These are phyloP conservation scores for Cheilosia vulpina DNA, from an alignment of 2,888 invertebrate species.

Conservation along the genomic window DNA sequence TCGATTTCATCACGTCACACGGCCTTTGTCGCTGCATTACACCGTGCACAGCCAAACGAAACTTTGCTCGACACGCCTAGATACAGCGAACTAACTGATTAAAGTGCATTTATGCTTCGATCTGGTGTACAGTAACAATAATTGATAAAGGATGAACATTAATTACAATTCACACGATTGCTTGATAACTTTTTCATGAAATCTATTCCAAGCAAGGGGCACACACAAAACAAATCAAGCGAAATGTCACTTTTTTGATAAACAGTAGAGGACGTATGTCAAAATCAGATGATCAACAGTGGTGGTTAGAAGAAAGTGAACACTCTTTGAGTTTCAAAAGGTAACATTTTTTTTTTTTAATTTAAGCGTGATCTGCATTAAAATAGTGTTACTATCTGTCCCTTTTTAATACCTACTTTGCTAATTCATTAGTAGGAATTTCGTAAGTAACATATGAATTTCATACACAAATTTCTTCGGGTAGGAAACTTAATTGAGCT, in stretches of 20 bases:
- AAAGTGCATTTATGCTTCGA: constrained; percentile 47
- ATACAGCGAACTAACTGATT: constrained; percentile 30
- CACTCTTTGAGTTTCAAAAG: rapidly evolving
- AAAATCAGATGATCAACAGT: constrained; percentile 32
- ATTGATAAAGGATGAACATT: constrained; percentile 60
- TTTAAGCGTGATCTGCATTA: neutral
- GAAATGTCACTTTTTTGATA: constrained; percentile 17
- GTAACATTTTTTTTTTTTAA: neutral
- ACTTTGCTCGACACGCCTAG: constrained; percentile 24
- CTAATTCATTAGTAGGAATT: no score
- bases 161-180: constrained; percentile 31
- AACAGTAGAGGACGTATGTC: constrained; percentile 3
- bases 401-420: no score
- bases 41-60: neutral
- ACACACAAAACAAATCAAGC: constrained; percentile 10
- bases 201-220: neutral
- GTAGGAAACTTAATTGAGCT: no score
- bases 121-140: constrained; percentile 33
- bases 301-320: neutral
- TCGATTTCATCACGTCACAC: constrained; percentile 53
- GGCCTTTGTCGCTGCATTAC: constrained; percentile 25
- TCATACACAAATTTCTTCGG: no score
- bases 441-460: no score
- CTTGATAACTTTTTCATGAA: constrained; percentile 5
- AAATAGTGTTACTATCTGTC: no score